These are phyloP conservation scores for Ondatra zibethicus DNA, from an alignment of 2,113 vertebrate genomes.

Conservation along the genomic window DNA sequence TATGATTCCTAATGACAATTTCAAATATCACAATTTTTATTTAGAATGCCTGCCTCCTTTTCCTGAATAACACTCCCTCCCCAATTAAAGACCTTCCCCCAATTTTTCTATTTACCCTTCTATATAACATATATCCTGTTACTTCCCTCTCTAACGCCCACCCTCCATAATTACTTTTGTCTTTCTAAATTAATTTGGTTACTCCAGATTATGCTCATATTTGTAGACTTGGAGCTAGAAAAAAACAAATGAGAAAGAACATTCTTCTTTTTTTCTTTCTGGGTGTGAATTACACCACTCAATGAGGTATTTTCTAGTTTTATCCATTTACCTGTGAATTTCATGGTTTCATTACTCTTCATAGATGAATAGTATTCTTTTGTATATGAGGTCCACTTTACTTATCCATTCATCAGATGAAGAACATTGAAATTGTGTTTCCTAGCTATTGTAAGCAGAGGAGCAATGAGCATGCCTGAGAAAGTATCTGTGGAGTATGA, in stretches of 20 bases:
- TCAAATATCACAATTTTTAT: not conserved
- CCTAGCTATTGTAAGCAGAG: no score
- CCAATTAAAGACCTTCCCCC: not conserved
- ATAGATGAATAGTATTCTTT: not conserved
- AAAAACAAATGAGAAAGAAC: not conserved
- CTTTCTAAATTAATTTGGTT: not conserved
- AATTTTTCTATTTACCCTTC: not conserved
- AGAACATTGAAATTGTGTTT: not conserved
- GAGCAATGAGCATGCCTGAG: no score
- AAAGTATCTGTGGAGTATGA: no score
- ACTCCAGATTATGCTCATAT: not conserved
- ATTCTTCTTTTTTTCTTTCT: not conserved
- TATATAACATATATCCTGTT: not conserved
- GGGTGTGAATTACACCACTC: not conserved
- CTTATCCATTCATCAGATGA: not conserved
- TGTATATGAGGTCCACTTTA: not conserved
- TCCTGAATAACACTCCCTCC: not conserved
- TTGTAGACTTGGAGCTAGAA: not conserved
- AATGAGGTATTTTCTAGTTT: no score
- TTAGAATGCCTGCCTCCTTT: not conserved
- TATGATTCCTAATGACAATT: not conserved
- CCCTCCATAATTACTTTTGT: not conserved
- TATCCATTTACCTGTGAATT: not conserved
- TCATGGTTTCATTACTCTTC: not conserved
- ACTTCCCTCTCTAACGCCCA: not conserved